Evolutionary conservation across 2,888 invertebrate genomes (phyloP), one percentile per base, ranked within the genome.

Genomic region (Mayetiola destructor): DNA sequence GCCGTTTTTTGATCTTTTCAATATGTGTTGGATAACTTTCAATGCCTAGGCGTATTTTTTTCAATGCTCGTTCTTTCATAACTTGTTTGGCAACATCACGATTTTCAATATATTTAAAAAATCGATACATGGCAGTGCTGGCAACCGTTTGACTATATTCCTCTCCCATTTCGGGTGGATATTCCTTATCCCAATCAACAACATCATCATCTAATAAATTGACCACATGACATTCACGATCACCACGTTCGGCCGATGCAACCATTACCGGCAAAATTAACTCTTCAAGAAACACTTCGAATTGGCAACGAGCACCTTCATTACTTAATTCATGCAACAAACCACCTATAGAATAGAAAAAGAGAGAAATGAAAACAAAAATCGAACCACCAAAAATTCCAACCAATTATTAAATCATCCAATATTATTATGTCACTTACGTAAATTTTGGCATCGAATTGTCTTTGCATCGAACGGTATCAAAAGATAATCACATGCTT

Each of bases 1-100:
- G 90, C 20, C 97, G 78, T 67, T 90, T 88, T 73, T 94, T 93
- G 1, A 99, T 86, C 70, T 99, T 99, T 69, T 99, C 99, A 69
- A 97, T 99, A 76, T 97, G 94, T 0, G 99, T 99, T 3, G 99
- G 99, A 72, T 99, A 99, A 0, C 96, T 97, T 75, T 99, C 97
- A 60, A 99, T 97, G 6, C 99, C 99, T 21, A 99, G 79, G 2
- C 97, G 85, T 62, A 99, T 99, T 69, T 99, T 99, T 73, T 99
- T 99, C 58, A 99, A 75, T 0, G 97, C 97, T 48, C 99, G 80
- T 69, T 99, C 99, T 68, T 97, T 97, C 80, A 99, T 84, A 27
- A 99, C 97, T 70, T 93, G 93, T 67, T 99, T 99, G 8, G 99
- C 99, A 6, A 99, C 97, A 70, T 99, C 99, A 56, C 99, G 78